phyloP scores from a whole-genome alignment of 2,113 vertebrate genomes.

The Eptatretus burgeri region DNA sequence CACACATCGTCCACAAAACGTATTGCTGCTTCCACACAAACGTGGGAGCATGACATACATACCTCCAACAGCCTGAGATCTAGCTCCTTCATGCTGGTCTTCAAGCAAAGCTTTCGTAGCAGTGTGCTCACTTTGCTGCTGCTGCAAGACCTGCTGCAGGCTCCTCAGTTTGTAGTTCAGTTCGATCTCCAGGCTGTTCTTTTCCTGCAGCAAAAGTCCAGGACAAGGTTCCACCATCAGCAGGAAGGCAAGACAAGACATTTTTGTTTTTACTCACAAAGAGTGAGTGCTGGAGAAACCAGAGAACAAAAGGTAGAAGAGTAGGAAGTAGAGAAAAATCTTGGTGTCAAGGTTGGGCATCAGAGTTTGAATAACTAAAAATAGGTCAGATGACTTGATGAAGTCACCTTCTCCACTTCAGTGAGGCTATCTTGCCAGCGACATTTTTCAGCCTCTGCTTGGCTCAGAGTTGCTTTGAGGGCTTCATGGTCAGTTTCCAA shows the following conservation, averaged over 20 bases:
- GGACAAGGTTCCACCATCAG: not conserved
- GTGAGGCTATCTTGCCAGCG: conserved; percentile 64
- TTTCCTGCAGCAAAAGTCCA: conserved; percentile 29
- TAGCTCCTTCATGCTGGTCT: conserved; percentile 32
- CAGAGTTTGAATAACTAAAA: too few relatives aligned
- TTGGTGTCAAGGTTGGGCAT: too few relatives aligned
- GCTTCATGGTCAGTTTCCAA: conserved; percentile 72
- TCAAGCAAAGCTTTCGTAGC: conserved; percentile 62
- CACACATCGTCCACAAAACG: not conserved
- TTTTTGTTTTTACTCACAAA: too few relatives aligned
- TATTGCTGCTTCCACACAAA: not conserved
- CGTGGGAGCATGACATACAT: not conserved
- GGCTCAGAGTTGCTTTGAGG: conserved; percentile 47
- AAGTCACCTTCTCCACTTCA: conserved; percentile 57
- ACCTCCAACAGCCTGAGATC: not conserved
- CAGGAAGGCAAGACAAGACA: too few relatives aligned
- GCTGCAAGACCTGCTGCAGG: conserved; percentile 65
- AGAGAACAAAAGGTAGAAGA: too few relatives aligned
- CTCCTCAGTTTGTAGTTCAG: conserved; percentile 86
- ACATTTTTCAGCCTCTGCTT: conserved; percentile 56
- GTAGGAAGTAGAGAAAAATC: too few relatives aligned
- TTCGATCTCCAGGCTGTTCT: conserved; percentile 87
- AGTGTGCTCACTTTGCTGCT: conserved; percentile 66
- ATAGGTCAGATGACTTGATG: not conserved
- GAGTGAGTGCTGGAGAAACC: too few relatives aligned